A percentile compares a stretch with the other conserved stretches of the same genome.
Conservation (phyloP, 2,797 vertebrate species). For the Bryconaethiops microstoma region DNA sequence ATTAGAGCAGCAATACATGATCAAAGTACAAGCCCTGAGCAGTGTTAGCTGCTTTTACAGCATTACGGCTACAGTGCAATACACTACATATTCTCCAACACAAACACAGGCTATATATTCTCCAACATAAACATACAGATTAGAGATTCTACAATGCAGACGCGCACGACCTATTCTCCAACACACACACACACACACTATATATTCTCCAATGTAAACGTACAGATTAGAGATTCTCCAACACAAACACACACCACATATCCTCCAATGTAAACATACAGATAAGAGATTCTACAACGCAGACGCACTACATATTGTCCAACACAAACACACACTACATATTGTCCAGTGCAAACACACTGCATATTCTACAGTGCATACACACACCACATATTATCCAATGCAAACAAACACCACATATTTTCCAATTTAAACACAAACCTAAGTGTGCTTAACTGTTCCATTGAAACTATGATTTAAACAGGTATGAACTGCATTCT, state of each 20-base stretch:
- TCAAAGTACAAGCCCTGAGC: conserved; percentile 44
- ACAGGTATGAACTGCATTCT: not conserved
- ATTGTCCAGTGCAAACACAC: not conserved
- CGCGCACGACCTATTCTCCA: no score
- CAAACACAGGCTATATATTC: not conserved
- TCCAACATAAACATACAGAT: no score
- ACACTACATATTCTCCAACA: not conserved
- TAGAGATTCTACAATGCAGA: no score
- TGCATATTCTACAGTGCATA: not conserved
- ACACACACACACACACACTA: not conserved
- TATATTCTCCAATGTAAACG: not conserved
- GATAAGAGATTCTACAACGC: not conserved
- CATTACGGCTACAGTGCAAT: not conserved
- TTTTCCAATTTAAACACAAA: not conserved
- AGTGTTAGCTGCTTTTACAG: not conserved
- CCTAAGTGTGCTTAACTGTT: no score
- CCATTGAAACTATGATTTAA: no score
- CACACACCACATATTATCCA: not conserved
- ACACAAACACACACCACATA: not conserved
- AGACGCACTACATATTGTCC: not conserved
- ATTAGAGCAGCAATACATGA: conserved; percentile 6
- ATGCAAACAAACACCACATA: not conserved
- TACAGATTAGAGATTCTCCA: no score
- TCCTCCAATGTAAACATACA: not conserved
- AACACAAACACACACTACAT: not conserved